Evolutionary conservation across 2,888 invertebrate genomes (phyloP), one percentile per base, ranked within the genome.

Genomic region (Orthosia gothica): DNA sequence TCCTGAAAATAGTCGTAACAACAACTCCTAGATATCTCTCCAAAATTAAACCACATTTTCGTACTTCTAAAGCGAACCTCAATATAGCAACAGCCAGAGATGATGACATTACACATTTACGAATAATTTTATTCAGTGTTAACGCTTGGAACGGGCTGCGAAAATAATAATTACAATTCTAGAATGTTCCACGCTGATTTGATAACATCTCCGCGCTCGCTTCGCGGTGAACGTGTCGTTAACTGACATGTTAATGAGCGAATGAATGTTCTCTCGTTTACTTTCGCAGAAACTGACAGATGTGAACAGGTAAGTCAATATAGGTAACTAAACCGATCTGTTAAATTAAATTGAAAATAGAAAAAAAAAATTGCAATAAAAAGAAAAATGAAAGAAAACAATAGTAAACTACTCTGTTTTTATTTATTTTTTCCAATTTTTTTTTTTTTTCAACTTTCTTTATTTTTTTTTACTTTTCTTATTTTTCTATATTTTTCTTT

Each of bases 101-200:
- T 18, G 12, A 58, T 16, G 49, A 47, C 13, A 23, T 65, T n/a
- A 76, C 47, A 23, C 20, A n/a, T 73, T 67, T 49, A 20, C 40
- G 26, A 23, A 68, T 61, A 69, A 76, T 76, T 66, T 57, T 52
- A 45, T 32, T 77, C 40, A 2, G 45, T 49, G 61, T 63, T 66
- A 54, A 47, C 57, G 18, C 40, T 45, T 54, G 40, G 49, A 69
- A 61, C 70, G 47, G 26, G 45, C 59, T 70, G 71, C 12, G 15
- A 15, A 32, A 32, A 67, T 58, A 50, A 32, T 58, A 23, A 78
- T 82, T 54, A 82, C 68, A 68, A 79, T 82, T 82, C 26, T 32
- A 3, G 49, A 78, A 40, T 12, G 49, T 70, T 59, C 32, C 54
- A 5, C 54, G 57, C 40, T 82, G 66, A 79, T 67, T 59, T 66